Conservation (phyloP, 1,140 invertebrate species). For the Chionoecetes opilio region DNA sequence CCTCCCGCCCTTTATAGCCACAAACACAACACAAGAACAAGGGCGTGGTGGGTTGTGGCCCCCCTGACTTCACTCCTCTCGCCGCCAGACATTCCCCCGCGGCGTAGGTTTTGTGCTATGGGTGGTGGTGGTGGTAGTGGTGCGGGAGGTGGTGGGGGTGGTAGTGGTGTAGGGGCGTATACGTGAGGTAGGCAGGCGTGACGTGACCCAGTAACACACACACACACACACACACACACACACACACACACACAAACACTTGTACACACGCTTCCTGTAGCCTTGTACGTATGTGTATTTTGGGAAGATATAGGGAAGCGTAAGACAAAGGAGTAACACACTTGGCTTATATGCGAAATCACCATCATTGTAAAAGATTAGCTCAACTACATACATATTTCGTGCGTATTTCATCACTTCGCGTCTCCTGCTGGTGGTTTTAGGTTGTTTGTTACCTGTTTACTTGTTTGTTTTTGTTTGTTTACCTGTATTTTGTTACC, state of each 20-base stretch:
- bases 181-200: constrained; percentile 10
- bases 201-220: constrained; percentile 18
- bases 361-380: no score
- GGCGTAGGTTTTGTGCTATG: not conserved
- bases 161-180: not conserved
- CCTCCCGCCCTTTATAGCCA: not conserved
- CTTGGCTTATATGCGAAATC: no score
- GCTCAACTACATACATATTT: no score
- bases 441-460: no score
- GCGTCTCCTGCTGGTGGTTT: no score
- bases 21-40: no score
- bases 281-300: not conserved
- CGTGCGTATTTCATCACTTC: no score
- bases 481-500: no score
- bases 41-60: no score
- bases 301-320: no score
- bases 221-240: constrained; percentile 27
- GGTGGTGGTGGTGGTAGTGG: not conserved
- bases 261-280: not conserved
- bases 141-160: not conserved
- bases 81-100: not conserved
- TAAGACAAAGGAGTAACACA: no score
- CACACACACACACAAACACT: constrained; percentile 6
- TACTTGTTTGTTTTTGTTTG: no score
- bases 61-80: not conserved